Evolutionary conservation across 2,797 vertebrate species (phyloP).

Genomic region (Gastrophryne carolinensis): DNA sequence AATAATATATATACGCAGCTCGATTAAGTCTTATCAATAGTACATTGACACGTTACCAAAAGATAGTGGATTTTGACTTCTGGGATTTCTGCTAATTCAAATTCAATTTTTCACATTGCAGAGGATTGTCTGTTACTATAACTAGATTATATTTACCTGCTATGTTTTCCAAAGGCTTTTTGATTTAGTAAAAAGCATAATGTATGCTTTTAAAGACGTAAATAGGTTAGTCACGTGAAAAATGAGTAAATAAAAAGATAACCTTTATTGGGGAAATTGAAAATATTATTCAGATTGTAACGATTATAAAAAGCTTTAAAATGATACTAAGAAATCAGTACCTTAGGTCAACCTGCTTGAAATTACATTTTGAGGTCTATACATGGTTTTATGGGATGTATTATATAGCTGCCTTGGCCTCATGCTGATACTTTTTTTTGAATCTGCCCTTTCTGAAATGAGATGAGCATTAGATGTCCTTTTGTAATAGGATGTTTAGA

Average conservation of each 20-base stretch:
- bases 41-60: too few relatives aligned
- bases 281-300: slow-evolving; percentile 36
- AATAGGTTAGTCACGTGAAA: slow-evolving; percentile 10
- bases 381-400: slow-evolving; percentile 46
- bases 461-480: slow-evolving; percentile 59
- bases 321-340: slow-evolving; percentile 31
- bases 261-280: slow-evolving; percentile 10
- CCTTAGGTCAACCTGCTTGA: slow-evolving; percentile 38
- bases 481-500: slow-evolving; percentile 63
- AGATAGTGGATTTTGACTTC: too few relatives aligned
- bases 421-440: slow-evolving; percentile 45
- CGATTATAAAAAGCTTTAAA: slow-evolving; percentile 31
- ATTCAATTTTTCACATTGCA: too few relatives aligned
- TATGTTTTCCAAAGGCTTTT: neutral
- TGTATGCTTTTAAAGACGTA: slow-evolving; percentile 2
- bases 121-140: too few relatives aligned
- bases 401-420: slow-evolving; percentile 50
- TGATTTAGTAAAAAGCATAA: slow-evolving; percentile 9
- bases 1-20: neutral
- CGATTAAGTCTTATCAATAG: too few relatives aligned
- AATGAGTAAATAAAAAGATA: slow-evolving; percentile 29
- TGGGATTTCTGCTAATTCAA: too few relatives aligned
- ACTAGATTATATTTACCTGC: too few relatives aligned
- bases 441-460: slow-evolving; percentile 59
- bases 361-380: slow-evolving; percentile 44